Evolutionary conservation across 2,113 vertebrate species (phyloP).

Genomic region (Ptyas mucosa): DNA sequence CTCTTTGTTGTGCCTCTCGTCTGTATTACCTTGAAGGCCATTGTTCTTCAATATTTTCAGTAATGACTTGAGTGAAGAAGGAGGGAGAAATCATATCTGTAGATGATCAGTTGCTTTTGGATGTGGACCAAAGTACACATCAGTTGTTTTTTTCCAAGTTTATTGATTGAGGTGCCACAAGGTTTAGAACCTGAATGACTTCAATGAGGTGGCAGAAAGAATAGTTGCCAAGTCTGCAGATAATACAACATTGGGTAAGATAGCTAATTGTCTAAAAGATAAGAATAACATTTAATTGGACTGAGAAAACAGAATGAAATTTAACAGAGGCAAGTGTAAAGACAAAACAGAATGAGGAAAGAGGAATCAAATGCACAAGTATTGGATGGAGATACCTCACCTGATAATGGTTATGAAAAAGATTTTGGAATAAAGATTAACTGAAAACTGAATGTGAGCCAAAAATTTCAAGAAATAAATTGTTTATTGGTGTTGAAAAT

Average conservation of each 20-base stretch:
- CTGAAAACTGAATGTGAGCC: not conserved
- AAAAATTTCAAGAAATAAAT: not conserved
- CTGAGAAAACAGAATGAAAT: not conserved
- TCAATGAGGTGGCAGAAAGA: not conserved
- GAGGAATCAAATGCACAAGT: not conserved
- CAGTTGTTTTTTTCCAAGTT: not conserved
- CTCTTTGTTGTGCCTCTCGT: not conserved
- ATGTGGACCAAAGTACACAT: not conserved
- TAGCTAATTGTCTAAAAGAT: not conserved
- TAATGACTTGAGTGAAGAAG: not conserved
- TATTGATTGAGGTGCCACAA: not conserved
- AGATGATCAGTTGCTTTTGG: not conserved
- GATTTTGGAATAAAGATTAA: not conserved
- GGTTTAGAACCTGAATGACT: not conserved
- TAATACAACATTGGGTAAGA: not conserved
- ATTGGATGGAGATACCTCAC: not conserved
- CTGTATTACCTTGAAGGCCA: not conserved
- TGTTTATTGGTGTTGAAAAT: not conserved
- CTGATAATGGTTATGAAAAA: not conserved
- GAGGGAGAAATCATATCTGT: not conserved
- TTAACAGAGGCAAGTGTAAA: not conserved
- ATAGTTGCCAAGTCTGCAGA: not conserved
- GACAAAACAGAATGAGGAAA: not conserved
- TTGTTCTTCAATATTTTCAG: not conserved
- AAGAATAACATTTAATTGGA: not conserved